Conservation (phyloP, 2,113 vertebrate species). For the Hippoglossus stenolepis region DNA sequence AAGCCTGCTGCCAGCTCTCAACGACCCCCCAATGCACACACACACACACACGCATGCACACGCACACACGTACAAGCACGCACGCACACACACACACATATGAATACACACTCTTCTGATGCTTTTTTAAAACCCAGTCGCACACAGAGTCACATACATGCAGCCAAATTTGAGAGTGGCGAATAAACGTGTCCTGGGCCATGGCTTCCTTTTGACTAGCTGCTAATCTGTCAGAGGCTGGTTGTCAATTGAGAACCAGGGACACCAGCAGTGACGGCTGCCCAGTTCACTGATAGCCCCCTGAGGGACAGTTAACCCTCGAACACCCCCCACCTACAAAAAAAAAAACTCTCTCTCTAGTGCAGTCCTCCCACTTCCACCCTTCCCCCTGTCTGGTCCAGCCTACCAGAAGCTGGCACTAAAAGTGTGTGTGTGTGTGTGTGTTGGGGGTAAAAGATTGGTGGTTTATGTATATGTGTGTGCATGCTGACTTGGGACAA, state of each 20-base stretch:
- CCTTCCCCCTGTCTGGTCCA: slow-evolving; percentile 51
- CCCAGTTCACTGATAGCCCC: slow-evolving; percentile 78
- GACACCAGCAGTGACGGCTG: slow-evolving; percentile 78
- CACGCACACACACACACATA: slow-evolving; percentile 12
- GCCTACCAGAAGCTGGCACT: slow-evolving; percentile 59
- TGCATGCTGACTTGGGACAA: slow-evolving; percentile 31
- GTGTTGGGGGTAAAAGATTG: background rate
- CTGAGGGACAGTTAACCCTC: slow-evolving; percentile 83
- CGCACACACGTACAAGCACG: background rate
- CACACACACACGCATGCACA: background rate
- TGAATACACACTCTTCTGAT: slow-evolving; percentile 5
- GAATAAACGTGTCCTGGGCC: slow-evolving; percentile 65
- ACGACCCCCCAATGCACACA: slow-evolving; percentile 31
- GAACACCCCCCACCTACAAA: slow-evolving; percentile 50
- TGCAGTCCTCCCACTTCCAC: slow-evolving; percentile 22
- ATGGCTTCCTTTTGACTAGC: slow-evolving; percentile 76
- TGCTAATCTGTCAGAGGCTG: slow-evolving; percentile 78
- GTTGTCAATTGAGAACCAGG: slow-evolving; percentile 72
- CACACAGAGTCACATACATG: slow-evolving; percentile 18
- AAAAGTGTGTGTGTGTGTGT: slow-evolving; percentile 29
- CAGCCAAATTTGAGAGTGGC: slow-evolving; percentile 56
- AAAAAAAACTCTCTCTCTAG: slow-evolving; percentile 5
- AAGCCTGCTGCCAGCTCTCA: slow-evolving; percentile 53
- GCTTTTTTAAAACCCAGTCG: slow-evolving; percentile 30
- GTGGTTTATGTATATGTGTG: slow-evolving; percentile 19